phyloP scores from a whole-genome alignment of 2,113 vertebrate species.

The Colossoma macropomum region DNA sequence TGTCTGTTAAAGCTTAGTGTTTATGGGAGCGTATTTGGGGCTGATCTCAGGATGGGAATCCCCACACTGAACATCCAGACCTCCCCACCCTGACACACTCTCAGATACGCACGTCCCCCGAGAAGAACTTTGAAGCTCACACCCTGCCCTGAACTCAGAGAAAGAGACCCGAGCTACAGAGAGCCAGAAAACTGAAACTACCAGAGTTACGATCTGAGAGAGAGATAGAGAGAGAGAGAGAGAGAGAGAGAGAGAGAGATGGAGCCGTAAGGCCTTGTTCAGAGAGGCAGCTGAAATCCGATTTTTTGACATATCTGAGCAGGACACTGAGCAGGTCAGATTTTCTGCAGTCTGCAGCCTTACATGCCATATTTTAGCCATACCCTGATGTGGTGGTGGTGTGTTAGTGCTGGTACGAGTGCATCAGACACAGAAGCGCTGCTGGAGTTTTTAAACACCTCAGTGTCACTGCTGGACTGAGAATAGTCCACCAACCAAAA shows the following conservation, averaged over 20 bases:
- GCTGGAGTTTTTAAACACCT: too few relatives aligned
- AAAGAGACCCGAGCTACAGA: neutral
- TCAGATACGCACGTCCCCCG: conserved; percentile 2
- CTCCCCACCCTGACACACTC: conserved; percentile 9
- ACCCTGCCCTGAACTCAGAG: neutral
- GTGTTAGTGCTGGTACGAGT: too few relatives aligned
- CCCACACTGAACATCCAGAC: conserved; percentile 6
- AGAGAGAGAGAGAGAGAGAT: neutral
- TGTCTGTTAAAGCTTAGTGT: conserved; percentile 24
- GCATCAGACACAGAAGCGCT: too few relatives aligned
- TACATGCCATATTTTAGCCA: too few relatives aligned
- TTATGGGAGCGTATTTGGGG: conserved; percentile 21
- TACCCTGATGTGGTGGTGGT: too few relatives aligned
- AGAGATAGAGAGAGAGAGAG: too few relatives aligned
- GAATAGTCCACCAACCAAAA: too few relatives aligned
- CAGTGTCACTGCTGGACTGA: too few relatives aligned
- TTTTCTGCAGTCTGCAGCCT: too few relatives aligned
- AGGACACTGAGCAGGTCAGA: too few relatives aligned
- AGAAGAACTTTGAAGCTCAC: neutral
- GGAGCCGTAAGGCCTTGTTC: neutral
- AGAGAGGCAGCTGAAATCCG: neutral
- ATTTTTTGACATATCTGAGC: too few relatives aligned
- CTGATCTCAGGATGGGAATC: conserved; percentile 37
- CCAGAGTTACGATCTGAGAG: neutral
- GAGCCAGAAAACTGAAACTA: neutral